Evolutionary conservation across 2,113 vertebrate genomes (phyloP), one percentile per base, ranked within the genome.

Genomic region (Ceyx melanurus): DNA sequence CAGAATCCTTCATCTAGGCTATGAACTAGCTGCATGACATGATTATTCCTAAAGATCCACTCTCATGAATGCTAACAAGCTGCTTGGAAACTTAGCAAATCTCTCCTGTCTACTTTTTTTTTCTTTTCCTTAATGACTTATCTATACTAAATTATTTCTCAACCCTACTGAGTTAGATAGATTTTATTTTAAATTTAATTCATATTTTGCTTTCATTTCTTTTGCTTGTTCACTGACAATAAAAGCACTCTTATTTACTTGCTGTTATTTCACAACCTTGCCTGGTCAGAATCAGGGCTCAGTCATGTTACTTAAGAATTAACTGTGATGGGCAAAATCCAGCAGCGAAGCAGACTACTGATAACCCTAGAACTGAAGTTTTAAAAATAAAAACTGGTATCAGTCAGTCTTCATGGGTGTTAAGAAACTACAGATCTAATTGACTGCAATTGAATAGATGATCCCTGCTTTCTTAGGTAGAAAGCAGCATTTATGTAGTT

Each of bases 1-100:
- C 54, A 93, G 86, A 93, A 96, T 95, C 88, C 82, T 91, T 95
- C 92, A 91, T 96, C 75, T 88, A 70, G 80, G 57, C 79, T 90
- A 78, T 94, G 95, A 96, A 92, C 93, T 96, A 95, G 60, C 92
- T 85, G 53, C 51, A 53, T 97, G 96, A 89, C 96, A 93, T 23
- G 82, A 86, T 93, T 93, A 94, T 94, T 95, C 92, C 68, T 65
- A 66, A 92, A 75, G 85, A 94, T 76, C 29, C 65, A 79, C 80
- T 89, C 83, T 88, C 89, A 72, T 76, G 92, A 96, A 97, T 97
- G 83, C 62, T 97, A 92, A 97, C 53, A 57, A 95, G 91, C 50
- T 60, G 26, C 53, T 68, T 75, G 46, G 21, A 56, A 87, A 87
- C 57, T 76, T 48, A 74, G 33, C 15, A 50, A 67, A 94, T 86